Percentiles rank a stretch among this genome's conserved stretches.
Evolutionary conservation across 2,888 invertebrate genomes (phyloP).

Genomic region (Chymomyza caudatula): DNA sequence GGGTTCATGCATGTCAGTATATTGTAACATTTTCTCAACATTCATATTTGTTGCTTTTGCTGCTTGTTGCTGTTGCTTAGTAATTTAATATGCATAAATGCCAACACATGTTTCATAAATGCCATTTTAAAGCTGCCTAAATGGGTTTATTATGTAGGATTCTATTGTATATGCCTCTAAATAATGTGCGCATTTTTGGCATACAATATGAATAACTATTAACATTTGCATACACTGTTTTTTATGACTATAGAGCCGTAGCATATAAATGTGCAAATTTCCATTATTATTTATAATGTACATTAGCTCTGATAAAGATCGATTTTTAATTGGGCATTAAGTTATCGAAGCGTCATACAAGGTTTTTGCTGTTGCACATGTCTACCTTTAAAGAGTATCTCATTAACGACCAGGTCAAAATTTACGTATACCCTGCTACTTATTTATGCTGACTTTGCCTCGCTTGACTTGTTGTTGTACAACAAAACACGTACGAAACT

Average conservation of each 20-base stretch:
- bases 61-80: conserved; percentile 26
- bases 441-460: conserved; percentile 25
- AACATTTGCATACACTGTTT: background rate
- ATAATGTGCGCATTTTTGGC: conserved; percentile 30
- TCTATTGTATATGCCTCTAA: conserved; percentile 2
- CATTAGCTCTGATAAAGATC: background rate
- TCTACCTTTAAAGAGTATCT: background rate
- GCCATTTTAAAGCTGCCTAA: conserved; percentile 69
- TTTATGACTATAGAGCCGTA: background rate
- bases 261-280: background rate
- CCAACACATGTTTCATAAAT: conserved; percentile 72
- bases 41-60: conserved; percentile 31
- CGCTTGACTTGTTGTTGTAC: background rate
- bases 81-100: conserved; percentile 71
- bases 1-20: conserved; percentile 40
- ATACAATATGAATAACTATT: conserved; percentile 59
- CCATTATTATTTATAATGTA: background rate
- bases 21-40: conserved; percentile 51
- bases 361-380: background rate
- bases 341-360: background rate
- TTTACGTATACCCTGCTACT: background rate
- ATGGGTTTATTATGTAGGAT: conserved; percentile 64
- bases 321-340: background rate
- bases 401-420: background rate
- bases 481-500: background rate